A percentile compares a stretch with the other conserved stretches of the same genome.
Conservation (phyloP, 2,113 vertebrate species). For the Erythrolamprus reginae region DNA sequence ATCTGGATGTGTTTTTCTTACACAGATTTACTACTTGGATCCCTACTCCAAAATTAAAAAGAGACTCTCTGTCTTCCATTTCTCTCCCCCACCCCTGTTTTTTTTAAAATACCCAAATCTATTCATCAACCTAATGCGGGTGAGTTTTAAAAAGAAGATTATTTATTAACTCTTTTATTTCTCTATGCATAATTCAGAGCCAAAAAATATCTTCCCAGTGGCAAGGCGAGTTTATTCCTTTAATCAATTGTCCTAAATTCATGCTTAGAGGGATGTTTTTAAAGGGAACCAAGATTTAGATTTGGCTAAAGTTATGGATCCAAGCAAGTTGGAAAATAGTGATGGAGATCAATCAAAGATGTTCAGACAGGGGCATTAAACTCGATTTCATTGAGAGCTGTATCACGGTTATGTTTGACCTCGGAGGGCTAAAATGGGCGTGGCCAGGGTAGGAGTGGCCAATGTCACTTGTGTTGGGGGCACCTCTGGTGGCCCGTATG, state of each 20-base stretch:
- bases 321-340: neutral
- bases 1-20: constrained; percentile 44
- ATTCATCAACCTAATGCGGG: constrained; percentile 52
- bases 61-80: constrained; percentile 25
- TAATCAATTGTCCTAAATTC: constrained; percentile 8
- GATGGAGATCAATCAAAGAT: constrained; percentile 27
- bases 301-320: constrained; percentile 24
- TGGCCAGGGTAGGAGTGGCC: too few species aligned
- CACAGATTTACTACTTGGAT: constrained; percentile 45
- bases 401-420: too few species aligned
- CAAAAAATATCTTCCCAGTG: constrained; percentile 31
- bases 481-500: too few species aligned
- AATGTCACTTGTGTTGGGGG: too few species aligned
- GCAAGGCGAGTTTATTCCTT: constrained; percentile 39
- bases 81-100: neutral
- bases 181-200: constrained; percentile 43
- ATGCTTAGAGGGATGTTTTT: constrained; percentile 28
- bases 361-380: neutral
- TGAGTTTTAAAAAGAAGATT: constrained; percentile 30
- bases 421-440: too few species aligned
- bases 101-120: constrained; percentile 29
- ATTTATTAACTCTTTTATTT: constrained; percentile 52
- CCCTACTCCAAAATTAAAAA: constrained; percentile 39
- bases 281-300: constrained; percentile 5
- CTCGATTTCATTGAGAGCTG: too few species aligned